Conservation (phyloP, 2,888 invertebrate genomes). For the Neoascia interrupta region DNA sequence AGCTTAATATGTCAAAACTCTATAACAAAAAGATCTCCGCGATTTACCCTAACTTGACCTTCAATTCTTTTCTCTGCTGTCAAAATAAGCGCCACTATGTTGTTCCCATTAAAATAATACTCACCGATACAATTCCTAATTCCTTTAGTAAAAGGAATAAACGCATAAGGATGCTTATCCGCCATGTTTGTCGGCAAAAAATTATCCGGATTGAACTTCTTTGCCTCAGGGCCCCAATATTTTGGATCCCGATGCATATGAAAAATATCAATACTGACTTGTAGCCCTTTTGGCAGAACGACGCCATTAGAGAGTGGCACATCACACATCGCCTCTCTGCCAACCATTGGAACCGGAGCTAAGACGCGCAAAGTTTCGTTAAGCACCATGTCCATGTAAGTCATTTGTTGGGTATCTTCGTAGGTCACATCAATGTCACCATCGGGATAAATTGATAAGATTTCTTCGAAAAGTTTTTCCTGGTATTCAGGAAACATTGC, state of each 20-base stretch:
- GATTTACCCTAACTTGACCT: too few species aligned
- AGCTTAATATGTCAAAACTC: too few species aligned
- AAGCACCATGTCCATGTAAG: slow-evolving; percentile 76
- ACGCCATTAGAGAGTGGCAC: slow-evolving; percentile 74
- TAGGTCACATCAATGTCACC: slow-evolving; percentile 72
- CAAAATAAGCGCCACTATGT: too few species aligned
- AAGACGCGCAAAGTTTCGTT: slow-evolving; percentile 77
- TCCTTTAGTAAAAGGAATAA: slow-evolving; percentile 78
- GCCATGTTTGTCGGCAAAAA: slow-evolving; percentile 76
- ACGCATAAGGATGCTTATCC: slow-evolving; percentile 77
- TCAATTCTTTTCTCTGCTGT: too few species aligned
- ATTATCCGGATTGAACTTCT: slow-evolving; percentile 77
- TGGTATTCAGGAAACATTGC: slow-evolving; percentile 63
- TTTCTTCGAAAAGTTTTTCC: slow-evolving; percentile 75
- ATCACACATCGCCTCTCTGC: slow-evolving; percentile 73
- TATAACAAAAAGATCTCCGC: too few species aligned
- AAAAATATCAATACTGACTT: slow-evolving; percentile 76
- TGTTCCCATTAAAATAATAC: not conserved
- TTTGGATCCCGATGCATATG: slow-evolving; percentile 76
- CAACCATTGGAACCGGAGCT: slow-evolving; percentile 76
- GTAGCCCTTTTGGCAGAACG: slow-evolving; percentile 75
- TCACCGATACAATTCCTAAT: slow-evolving; percentile 77
- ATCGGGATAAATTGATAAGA: slow-evolving; percentile 73
- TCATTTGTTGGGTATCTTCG: slow-evolving; percentile 75
- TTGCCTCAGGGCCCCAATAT: slow-evolving; percentile 77